Evolutionary conservation across 2,888 invertebrate species (phyloP).

Genomic region (Ptilodon capucinus): DNA sequence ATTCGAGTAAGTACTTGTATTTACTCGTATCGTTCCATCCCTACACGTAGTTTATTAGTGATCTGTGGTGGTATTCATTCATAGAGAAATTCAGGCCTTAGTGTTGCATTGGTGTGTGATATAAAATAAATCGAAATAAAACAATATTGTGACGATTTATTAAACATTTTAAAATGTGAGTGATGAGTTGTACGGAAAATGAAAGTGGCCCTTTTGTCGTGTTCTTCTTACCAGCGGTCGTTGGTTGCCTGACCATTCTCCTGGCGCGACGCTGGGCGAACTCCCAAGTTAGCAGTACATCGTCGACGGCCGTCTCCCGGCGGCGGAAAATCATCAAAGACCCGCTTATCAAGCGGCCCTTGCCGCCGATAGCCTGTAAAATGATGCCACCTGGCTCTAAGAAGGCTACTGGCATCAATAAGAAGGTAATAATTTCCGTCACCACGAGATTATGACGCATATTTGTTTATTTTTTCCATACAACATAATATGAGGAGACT

Average conservation of each 20-base stretch:
- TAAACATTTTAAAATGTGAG: conserved; percentile 78
- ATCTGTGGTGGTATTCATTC: too few species aligned
- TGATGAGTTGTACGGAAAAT: conserved; percentile 83
- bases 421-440: conserved; percentile 56
- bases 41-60: too few species aligned
- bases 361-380: conserved; percentile 70
- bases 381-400: conserved; percentile 72
- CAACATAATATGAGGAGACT: too few species aligned
- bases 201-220: conserved; percentile 82
- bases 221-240: conserved; percentile 79
- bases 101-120: conserved; percentile 17
- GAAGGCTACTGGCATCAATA: conserved; percentile 58
- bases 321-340: conserved; percentile 79
- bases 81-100: too few species aligned
- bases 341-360: conserved; percentile 70
- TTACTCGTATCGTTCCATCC: too few species aligned
- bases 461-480: neutral
- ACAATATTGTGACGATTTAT: conserved; percentile 60
- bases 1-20: too few species aligned
- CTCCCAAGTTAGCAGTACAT: conserved; percentile 70
- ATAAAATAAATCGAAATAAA: conserved; percentile 45
- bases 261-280: conserved; percentile 77
- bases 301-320: conserved; percentile 75
- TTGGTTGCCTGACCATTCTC: conserved; percentile 78
- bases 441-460: neutral